Base-by-base conservation (phyloP, 2,888 invertebrate species). In the Lycophotia porphyrea region DNA sequence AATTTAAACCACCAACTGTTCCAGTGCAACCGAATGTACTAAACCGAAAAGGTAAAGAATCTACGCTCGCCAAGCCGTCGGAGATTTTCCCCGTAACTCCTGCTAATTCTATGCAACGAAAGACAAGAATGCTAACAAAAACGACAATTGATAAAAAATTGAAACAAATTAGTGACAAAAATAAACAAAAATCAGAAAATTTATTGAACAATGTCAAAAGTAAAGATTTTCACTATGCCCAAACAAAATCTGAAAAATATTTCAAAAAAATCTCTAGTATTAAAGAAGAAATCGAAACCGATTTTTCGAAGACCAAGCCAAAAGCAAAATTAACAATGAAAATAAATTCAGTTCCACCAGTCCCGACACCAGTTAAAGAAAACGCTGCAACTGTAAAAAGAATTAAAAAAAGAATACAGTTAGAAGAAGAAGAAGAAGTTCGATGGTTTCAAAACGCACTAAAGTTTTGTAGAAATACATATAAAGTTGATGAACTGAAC, bases 381-480 rank as follows among this genome's bases (percentile, higher is more conserved):
- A 97, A 95, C 5, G 90, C 94, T 24, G 93, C 97, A 1, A 95
- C 96, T 13, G 85, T 97, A 1, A 95, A 97, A 90, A 93, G 97
- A 85, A 93, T 97, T 73, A 97, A 96, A 73, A 96, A 96, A 84
- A 91, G 93, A 80, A 93, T 97, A 58, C 93, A 96, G 79, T 74
- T 88, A 65, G 87, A 82, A 8, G 92, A 92, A 87, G 88, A 91
- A 70, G 93, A 95, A 81, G 97, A 97, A 92, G 91, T 97, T 9
- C 92, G 95, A 78, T 96, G 96, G 94, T 89, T 97, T 15, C 92
- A 97, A 85, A 94, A 96, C 74, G 89, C 97, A 70, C 87, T 97
- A 24, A 92, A 91, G 80, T 96, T 96, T 73, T 96, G 96, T 76
- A 93, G 91, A 81, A 95, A 96, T 87, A 91, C 94, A 21, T 85